Percentiles rank a stretch among this genome's conserved stretches.
Evolutionary conservation across 2,797 vertebrate species (phyloP).

Genomic region (Hybognathus amarus): DNA sequence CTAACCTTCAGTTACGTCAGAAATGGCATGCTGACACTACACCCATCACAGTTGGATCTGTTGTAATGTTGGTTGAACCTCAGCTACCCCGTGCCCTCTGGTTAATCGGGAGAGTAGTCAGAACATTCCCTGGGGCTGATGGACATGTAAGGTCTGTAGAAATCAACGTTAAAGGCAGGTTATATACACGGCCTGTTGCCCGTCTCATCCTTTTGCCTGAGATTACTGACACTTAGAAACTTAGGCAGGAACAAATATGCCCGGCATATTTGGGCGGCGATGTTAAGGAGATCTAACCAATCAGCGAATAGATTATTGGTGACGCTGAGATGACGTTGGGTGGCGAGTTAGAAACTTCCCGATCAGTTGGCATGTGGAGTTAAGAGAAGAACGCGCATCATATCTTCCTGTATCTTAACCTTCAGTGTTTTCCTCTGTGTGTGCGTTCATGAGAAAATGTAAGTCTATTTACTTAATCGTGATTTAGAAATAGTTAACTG

Average conservation of each 20-base stretch:
- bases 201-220: neutral
- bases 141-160: neutral
- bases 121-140: neutral
- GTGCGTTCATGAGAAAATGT: too few species aligned
- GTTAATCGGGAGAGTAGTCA: neutral
- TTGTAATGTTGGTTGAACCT: neutral
- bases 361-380: too few species aligned
- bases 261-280: neutral
- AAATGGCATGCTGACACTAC: neutral
- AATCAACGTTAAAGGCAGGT: neutral
- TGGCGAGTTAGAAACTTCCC: too few species aligned
- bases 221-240: neutral
- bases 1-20: neutral
- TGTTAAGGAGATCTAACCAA: neutral
- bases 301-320: too few species aligned
- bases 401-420: too few species aligned
- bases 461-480: too few species aligned
- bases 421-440: too few species aligned
- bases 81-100: neutral
- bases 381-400: too few species aligned
- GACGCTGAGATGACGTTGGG: too few species aligned
- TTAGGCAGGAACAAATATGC: neutral
- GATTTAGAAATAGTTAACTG: too few species aligned
- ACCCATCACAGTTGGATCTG: neutral
- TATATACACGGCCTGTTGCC: neutral